These are phyloP conservation scores for Balaeniceps rex DNA, from an alignment of 2,113 vertebrate species.

Conservation along the genomic window DNA sequence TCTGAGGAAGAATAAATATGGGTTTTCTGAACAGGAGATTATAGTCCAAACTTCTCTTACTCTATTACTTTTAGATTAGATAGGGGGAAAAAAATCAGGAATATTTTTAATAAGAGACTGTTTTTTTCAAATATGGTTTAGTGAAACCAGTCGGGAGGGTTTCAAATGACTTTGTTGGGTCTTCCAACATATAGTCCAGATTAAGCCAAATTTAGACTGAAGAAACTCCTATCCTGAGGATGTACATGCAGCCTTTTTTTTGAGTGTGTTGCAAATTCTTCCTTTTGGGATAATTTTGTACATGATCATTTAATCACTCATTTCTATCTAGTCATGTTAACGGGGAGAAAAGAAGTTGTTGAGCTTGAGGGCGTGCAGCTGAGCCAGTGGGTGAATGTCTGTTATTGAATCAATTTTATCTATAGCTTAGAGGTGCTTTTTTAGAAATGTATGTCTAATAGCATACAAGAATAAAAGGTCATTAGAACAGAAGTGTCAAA, in stretches of 20 bases:
- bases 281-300: neutral
- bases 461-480: neutral
- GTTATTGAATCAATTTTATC: neutral
- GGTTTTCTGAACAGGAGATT: neutral
- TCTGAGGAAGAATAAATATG: neutral
- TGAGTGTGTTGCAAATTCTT: neutral
- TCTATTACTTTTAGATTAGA: neutral
- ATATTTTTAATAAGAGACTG: neutral
- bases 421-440: neutral
- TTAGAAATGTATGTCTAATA: neutral
- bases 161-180: neutral
- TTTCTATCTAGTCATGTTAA: neutral
- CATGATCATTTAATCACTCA: neutral
- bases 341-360: neutral
- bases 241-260: neutral
- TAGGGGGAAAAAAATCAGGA: neutral
- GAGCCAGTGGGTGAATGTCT: neutral
- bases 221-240: neutral
- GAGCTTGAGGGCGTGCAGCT: conserved; percentile 6
- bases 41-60: neutral
- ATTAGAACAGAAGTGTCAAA: neutral
- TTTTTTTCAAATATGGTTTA: neutral
- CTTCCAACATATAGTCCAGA: neutral
- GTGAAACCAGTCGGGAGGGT: neutral
- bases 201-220: neutral